Evolutionary conservation across 2,113 vertebrate genomes (phyloP).

Genomic region (Crypturellus undulatus): DNA sequence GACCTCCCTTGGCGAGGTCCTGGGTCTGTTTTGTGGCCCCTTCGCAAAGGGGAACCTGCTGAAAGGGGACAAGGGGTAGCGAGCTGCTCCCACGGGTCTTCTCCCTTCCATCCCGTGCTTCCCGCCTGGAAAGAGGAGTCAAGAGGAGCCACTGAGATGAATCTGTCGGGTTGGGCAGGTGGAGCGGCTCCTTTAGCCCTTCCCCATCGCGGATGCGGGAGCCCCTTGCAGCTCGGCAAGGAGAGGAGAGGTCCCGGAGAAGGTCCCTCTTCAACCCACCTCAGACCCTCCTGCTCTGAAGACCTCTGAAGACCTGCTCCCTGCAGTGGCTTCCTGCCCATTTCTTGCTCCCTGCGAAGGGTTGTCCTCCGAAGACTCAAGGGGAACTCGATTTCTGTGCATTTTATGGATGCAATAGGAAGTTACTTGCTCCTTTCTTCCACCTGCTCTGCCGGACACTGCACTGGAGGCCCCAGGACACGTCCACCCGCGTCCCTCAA

Average conservation of each 20-base stretch:
- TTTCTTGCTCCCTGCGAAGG: neutral
- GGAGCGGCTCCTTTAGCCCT: too few species aligned
- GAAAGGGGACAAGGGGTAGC: too few species aligned
- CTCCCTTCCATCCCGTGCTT: neutral
- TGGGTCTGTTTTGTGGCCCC: neutral
- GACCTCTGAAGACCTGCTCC: neutral
- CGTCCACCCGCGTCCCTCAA: fast-evolving
- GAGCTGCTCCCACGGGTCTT: neutral
- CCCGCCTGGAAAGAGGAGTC: fast-evolving
- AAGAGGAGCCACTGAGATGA: neutral
- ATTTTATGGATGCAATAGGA: neutral
- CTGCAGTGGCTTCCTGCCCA: neutral
- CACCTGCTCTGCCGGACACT: neutral
- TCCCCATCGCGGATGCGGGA: neutral
- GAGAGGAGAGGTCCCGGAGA: neutral
- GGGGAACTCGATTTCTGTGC: neutral
- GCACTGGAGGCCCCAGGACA: neutral
- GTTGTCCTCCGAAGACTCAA: neutral
- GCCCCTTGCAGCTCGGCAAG: neutral
- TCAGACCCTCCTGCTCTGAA: neutral
- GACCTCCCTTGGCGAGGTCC: neutral
- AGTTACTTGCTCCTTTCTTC: neutral
- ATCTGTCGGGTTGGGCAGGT: neutral
- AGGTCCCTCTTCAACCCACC: neutral
- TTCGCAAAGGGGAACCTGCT: neutral